Evolutionary conservation across 2,113 vertebrate genomes (phyloP), one percentile per base, ranked within the genome.

Genomic region (Chloropsis cyanopogon): DNA sequence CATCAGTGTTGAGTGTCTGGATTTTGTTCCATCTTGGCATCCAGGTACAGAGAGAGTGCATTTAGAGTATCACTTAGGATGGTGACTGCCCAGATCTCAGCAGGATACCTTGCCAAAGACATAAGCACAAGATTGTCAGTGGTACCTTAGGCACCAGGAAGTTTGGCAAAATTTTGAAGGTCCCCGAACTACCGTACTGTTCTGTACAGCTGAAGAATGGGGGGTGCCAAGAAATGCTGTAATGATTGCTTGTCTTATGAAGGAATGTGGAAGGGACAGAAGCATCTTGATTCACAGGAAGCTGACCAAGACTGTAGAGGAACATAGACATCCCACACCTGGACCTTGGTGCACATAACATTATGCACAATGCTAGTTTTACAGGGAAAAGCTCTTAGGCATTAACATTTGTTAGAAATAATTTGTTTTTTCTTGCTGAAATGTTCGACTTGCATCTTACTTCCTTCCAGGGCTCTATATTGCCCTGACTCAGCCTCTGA

Each of bases 331-430:
- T 76, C 7, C 46, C 56, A 4, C 1, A 4, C 26, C 33, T 60
- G 41, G 68, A 22, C 7, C 24, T 42, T 0, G 0, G 29, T 64
- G 37, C 14, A 24, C 28, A 2, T 42, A 77, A 83, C 46, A 60
- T 68, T 54, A 50, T 46, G 11, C 60, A 54, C 25, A 22, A 0
- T 82, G 19, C 26, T 39, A 24, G 12, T 83, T 88, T 65, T 20
- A 63, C 20, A 44, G 61, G 39, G 66, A 81, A 29, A 80, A 79
- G n/a, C 7, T 33, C 22, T 19, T 54, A 65, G 28, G 3, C 44
- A n/a, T 57, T 86, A 54, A 59, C 23, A 44, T 39, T n/a, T 73
- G 39, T 25, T 56, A 39, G 70, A 88, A 91, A 52, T 49, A 1
- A 25, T 59, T 78, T 26, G 6, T 66, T 83, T 31, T 2, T 82